A percentile compares a stretch with the other conserved stretches of the same genome.
Conservation (phyloP, 2,113 vertebrate species). For the Pseudorectes ferrugineus region DNA sequence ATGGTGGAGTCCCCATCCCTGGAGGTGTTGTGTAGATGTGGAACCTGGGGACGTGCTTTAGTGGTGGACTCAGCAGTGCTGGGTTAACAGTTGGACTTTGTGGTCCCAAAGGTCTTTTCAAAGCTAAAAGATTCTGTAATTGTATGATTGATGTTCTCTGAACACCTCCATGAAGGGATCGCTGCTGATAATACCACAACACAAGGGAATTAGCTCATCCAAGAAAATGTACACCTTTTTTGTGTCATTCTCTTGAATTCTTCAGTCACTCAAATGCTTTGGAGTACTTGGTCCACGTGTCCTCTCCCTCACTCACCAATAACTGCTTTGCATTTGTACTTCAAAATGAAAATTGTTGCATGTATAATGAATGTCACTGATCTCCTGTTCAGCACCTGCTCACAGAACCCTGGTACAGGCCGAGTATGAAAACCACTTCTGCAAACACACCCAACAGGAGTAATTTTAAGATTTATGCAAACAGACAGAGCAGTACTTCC, state of each 20-base stretch:
- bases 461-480: background rate
- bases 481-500: background rate
- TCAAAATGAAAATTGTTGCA: background rate
- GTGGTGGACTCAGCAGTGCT: background rate
- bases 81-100: background rate
- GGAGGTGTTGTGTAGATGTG: background rate
- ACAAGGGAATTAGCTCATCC: background rate
- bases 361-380: background rate
- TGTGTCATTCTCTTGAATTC: background rate
- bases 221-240: background rate
- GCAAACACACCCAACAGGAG: background rate
- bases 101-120: background rate
- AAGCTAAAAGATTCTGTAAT: background rate
- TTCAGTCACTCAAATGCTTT: background rate
- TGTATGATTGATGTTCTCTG: background rate
- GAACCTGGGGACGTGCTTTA: background rate
- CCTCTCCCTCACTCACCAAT: background rate
- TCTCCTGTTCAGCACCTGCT: background rate
- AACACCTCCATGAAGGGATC: background rate
- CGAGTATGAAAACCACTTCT: background rate
- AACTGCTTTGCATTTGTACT: background rate
- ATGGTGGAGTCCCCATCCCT: background rate
- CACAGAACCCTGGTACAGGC: accelerated
- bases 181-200: background rate
- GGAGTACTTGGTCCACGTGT: background rate